These are phyloP conservation scores for Luperina nickerlii DNA, from an alignment of 2,888 invertebrate species.

Conservation along the genomic window DNA sequence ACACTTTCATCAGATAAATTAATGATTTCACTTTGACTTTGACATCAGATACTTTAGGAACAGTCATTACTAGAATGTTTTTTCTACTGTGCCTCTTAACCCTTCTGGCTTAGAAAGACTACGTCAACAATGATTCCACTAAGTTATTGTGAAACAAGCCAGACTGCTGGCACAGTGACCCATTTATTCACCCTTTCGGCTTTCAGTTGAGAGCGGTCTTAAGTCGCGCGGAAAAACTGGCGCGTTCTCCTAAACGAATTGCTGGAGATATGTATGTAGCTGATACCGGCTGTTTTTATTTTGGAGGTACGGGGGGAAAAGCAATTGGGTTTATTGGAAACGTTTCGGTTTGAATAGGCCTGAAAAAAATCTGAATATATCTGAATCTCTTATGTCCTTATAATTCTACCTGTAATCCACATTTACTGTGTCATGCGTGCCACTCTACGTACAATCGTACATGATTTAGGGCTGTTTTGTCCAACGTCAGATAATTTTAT, in stretches of 20 bases:
- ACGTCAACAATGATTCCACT: constrained; percentile 20
- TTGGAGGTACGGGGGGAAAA: not conserved
- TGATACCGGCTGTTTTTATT: constrained; percentile 30
- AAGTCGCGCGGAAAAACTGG: constrained; percentile 32
- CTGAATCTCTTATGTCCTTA: not conserved
- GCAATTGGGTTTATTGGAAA: not conserved
- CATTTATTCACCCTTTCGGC: constrained; percentile 41
- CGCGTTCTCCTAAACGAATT: constrained; percentile 24
- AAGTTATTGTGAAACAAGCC: constrained; percentile 38
- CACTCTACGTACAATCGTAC: not conserved
- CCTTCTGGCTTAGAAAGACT: not conserved
- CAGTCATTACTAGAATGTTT: not conserved
- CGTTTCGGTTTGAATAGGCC: not conserved
- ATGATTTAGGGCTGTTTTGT: not conserved
- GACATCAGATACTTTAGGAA: not conserved
- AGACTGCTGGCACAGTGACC: constrained; percentile 46
- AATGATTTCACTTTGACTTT: not conserved
- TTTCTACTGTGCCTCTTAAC: not conserved
- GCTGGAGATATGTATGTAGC: constrained; percentile 13
- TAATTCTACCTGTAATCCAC: not conserved
- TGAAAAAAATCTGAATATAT: not conserved
- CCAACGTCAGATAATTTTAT: too few relatives aligned
- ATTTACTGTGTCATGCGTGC: not conserved
- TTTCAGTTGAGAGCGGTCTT: constrained; percentile 21
- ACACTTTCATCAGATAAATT: not conserved